Evolutionary conservation across 2,888 invertebrate genomes (phyloP), one percentile per base, ranked within the genome.

Genomic region (Protonemura montana): DNA sequence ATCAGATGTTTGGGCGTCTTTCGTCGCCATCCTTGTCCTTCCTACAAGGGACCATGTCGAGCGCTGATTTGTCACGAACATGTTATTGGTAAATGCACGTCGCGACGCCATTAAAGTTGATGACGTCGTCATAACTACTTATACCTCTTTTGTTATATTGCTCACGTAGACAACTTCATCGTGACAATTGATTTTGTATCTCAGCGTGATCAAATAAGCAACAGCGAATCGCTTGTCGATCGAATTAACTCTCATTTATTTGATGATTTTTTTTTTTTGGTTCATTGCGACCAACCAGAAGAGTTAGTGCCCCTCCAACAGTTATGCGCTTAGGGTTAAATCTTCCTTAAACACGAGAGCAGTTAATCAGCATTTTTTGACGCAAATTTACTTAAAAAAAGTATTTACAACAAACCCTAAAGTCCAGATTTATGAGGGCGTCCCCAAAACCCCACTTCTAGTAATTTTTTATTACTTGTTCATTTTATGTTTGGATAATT

Each of bases 1-100:
- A 35, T 35, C 35, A 10, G 35, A 10, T 59, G 16, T 21, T 59
- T 59, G 16, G 16, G 7, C 59, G 16, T 59, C 59, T 21, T 59
- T 3, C 59, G 6, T 59, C 59, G 16, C 21, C 59, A 2, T 59
- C 59, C 59, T 59, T 1, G 16, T 59, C 3, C 59, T 59, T 59
- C 41, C 59, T 21, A 21, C 13, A 59, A 10, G 21, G 21, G 13
- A 59, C 59, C 59, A 81, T n/a, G 81, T n/a, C n/a, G 82, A 35
- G 26, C n/a, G 41, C 42, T 84, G 84, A 84, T 84, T 84, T 84
- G 84, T 84, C 84, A 84, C 84, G 84, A 28, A 84, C 84, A 25
- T 27, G 26, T 84, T 84, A 84, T 84, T 84, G 84, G 84, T 82
- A 42, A 82, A 42, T 41, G 82, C 82, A 27, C 59, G 76, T 76